Base-by-base conservation (phyloP, 2,888 invertebrate genomes). In the Nomada goodeniana region DNA sequence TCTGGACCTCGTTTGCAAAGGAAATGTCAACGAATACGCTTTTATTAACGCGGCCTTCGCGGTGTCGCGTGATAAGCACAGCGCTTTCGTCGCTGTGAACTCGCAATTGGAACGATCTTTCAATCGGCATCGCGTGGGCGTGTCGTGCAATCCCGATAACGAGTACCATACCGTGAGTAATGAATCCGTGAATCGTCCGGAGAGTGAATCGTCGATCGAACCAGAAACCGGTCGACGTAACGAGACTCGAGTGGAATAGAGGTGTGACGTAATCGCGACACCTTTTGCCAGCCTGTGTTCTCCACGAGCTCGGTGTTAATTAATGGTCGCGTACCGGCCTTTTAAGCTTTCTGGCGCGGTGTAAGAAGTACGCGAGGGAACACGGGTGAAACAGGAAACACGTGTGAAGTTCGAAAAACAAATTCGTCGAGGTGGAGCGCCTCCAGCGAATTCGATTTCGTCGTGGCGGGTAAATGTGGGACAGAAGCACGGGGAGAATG, bases 81-180 rank as follows among this genome's bases (percentile, higher is more conserved):
- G 44, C 61, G 75, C 44, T 69, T n/a, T 55, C 69, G 55, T 55
- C 13, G 61, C 36, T 15, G 55, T 11, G 44, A 23, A 18, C 63
- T 63, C 42, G 36, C 67, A 74, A 80, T 76, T 76, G 52, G 11
- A 5, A 2, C 59, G 59, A 76, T 80, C 68, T 74, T 60, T 67
- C 78, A 59, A 23, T n/a, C 18, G 36, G 5, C 36, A 36, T 36
- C 36, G 36, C 36, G 36, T 36, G 36, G 36, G n/a, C 29, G 72
- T 72, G 60, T 69, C 74, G 53, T 18, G 50, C 42, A 67, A 13
- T 55, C 15, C 23, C 36, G 85, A 85, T 85, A 85, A 83, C 74
- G 67, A 77, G 70, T 47, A 47, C 26, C 23, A 63, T 53, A 42
- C 23, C 44, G 52, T 29, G 68, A 71, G 61, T 68, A 70, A 80